A percentile compares a stretch with the other conserved stretches of the same genome.
Conservation (phyloP, 2,797 vertebrate species). For the Argyrosomus regius region DNA sequence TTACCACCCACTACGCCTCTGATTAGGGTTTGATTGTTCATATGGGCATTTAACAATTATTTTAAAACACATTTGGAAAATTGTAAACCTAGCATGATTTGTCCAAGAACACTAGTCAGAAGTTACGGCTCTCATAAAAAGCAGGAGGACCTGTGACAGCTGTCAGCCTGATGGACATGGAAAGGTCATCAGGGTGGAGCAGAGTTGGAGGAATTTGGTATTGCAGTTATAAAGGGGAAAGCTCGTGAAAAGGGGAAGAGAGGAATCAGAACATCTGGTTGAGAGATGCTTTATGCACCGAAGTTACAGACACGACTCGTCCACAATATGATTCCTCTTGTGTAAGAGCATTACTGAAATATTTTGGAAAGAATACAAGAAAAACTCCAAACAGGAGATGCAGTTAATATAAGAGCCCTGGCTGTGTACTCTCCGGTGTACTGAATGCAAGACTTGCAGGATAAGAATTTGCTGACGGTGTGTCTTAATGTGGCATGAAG, state of each 20-base stretch:
- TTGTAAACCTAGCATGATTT: not conserved
- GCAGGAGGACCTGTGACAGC: conserved; percentile 37
- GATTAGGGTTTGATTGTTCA: not conserved
- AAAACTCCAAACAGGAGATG: not conserved
- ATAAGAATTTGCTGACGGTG: not conserved
- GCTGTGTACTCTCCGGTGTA: not conserved
- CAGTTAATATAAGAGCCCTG: not conserved
- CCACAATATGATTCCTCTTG: not conserved
- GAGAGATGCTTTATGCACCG: conserved; percentile 7
- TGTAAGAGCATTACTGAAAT: not conserved
- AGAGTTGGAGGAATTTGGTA: conserved; percentile 27
- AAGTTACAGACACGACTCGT: conserved; percentile 7
- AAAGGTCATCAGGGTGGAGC: conserved; percentile 37
- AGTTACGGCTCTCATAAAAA: conserved; percentile 8
- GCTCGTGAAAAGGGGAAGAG: conserved; percentile 34
- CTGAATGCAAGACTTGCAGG: not conserved
- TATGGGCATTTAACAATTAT: not conserved
- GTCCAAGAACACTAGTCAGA: not conserved
- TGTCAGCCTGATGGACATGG: conserved; percentile 46
- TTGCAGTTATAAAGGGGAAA: not conserved
- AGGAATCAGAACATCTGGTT: conserved; percentile 40
- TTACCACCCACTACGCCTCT: no score
- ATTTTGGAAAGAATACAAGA: not conserved
- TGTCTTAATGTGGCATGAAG: conserved; percentile 15
- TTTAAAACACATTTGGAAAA: not conserved